Evolutionary conservation across 2,797 vertebrate species (phyloP).

Genomic region (Centroberyx gerrardi): DNA sequence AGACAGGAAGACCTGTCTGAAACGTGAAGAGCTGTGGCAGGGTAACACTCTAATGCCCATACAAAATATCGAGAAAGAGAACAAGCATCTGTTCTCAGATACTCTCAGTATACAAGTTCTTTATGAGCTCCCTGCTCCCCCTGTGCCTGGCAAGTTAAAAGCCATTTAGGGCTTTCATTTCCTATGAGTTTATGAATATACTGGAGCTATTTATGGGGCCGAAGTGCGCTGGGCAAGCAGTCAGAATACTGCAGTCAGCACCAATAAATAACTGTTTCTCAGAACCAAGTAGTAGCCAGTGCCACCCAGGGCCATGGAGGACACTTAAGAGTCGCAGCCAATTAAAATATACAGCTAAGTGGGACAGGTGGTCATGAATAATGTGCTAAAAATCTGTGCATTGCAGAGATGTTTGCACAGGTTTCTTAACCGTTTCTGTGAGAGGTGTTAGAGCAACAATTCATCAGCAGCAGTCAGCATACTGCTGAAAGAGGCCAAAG

Average conservation of each 20-base stretch:
- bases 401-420: constrained; percentile 13
- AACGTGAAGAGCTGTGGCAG: neutral
- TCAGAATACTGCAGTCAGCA: constrained; percentile 60
- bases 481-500: constrained; percentile 11
- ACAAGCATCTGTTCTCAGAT: neutral
- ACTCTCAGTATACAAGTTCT: constrained; percentile 21
- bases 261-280: constrained; percentile 63
- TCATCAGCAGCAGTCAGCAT: neutral
- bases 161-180: constrained; percentile 62
- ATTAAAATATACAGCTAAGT: constrained; percentile 60
- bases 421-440: constrained; percentile 4
- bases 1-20: constrained; percentile 4
- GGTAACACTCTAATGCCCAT: neutral
- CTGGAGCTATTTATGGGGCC: constrained; percentile 45
- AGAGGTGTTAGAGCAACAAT: neutral
- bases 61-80: neutral
- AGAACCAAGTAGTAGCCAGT: constrained; percentile 42
- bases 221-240: constrained; percentile 12
- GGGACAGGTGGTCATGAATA: constrained; percentile 71
- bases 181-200: constrained; percentile 58
- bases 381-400: constrained; percentile 26
- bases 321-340: constrained; percentile 54
- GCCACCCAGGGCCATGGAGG: constrained; percentile 48
- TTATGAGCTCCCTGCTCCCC: constrained; percentile 18
- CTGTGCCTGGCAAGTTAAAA: constrained; percentile 35